Evolutionary conservation across 2,888 invertebrate species (phyloP).

Genomic region (Apodemia hepburni): DNA sequence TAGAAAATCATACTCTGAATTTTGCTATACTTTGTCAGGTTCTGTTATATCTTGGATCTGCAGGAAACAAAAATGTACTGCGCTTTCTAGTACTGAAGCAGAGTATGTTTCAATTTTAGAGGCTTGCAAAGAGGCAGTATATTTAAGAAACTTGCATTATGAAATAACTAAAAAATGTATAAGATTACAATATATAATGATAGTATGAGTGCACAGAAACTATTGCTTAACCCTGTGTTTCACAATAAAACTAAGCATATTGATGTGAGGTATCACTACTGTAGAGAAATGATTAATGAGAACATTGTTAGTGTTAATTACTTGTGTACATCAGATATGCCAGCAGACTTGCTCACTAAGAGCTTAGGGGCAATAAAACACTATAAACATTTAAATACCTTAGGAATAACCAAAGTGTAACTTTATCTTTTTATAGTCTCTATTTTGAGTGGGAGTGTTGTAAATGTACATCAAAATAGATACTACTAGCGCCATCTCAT

Average conservation of each 20-base stretch:
- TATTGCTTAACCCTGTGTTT: not conserved
- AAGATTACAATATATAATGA: slow-evolving; percentile 17
- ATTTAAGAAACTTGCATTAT: no score
- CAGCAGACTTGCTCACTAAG: not conserved
- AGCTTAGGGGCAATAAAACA: not conserved
- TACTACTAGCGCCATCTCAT: no score
- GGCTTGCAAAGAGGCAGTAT: no score
- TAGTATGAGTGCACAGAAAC: no score
- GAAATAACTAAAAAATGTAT: no score
- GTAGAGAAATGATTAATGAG: not conserved
- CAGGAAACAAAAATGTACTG: slow-evolving; percentile 15
- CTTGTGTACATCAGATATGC: not conserved
- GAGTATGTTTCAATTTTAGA: no score
- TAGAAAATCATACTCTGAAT: slow-evolving; percentile 37
- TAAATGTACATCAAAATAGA: not conserved
- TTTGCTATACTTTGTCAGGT: slow-evolving; percentile 33
- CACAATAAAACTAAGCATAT: not conserved
- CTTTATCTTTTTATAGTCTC: not conserved
- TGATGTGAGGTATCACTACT: not conserved
- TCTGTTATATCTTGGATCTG: slow-evolving; percentile 38
- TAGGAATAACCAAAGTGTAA: not conserved
- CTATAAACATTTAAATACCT: not conserved
- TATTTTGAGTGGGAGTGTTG: not conserved
- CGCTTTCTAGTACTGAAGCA: no score
- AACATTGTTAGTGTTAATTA: not conserved